A percentile compares a stretch with the other conserved stretches of the same genome.
Evolutionary conservation across 2,888 invertebrate genomes (phyloP).

Genomic region (Hypsopygia costalis): DNA sequence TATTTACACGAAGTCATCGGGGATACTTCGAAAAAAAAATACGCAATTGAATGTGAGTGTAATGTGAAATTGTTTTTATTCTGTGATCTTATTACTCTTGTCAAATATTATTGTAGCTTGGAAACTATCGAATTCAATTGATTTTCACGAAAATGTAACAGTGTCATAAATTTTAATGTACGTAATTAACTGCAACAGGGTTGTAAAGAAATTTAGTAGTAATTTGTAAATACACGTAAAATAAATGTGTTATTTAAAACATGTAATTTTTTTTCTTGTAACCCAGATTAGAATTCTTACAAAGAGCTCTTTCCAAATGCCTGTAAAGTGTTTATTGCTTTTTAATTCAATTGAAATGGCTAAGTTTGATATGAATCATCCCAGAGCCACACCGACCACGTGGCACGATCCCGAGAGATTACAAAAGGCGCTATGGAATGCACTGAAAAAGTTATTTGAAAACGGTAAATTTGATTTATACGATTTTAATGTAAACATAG

Average conservation of each 20-base stretch:
- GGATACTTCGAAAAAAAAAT: too few species aligned
- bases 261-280: slow-evolving; percentile 8
- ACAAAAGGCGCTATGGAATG: slow-evolving; percentile 12
- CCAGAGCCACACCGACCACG: too few species aligned
- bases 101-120: slow-evolving; percentile 16
- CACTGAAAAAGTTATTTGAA: slow-evolving; percentile 12
- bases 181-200: slow-evolving; percentile 45
- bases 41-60: too few species aligned
- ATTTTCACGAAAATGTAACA: slow-evolving; percentile 2
- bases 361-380: slow-evolving; percentile 17
- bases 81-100: slow-evolving; percentile 40
- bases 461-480: slow-evolving; percentile 23
- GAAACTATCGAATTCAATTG: not conserved
- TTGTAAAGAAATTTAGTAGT: slow-evolving; percentile 41
- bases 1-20: too few species aligned
- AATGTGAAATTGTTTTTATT: slow-evolving; percentile 30
- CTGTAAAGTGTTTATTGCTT: slow-evolving; percentile 13
- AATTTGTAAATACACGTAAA: slow-evolving; percentile 47
- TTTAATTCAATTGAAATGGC: slow-evolving; percentile 13
- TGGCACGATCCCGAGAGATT: slow-evolving; percentile 2
- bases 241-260: slow-evolving; percentile 52
- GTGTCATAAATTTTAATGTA: slow-evolving; percentile 11
- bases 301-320: not conserved
- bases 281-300: not conserved
- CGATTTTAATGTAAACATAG: slow-evolving; percentile 21